phyloP scores from a whole-genome alignment of 2,888 invertebrate genomes.

The Eremobia ochroleuca region DNA sequence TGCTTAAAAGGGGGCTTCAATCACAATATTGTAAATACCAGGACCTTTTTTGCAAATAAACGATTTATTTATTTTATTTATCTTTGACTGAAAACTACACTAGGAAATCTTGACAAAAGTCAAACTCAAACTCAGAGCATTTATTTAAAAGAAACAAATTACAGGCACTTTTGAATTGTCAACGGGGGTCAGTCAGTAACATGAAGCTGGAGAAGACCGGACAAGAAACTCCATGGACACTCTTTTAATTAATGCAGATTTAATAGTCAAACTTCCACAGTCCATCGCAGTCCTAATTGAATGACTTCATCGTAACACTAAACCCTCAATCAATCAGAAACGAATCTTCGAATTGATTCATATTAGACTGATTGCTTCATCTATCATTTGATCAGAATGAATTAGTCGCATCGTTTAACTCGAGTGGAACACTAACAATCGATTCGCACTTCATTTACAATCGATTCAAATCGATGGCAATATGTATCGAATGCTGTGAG shows the following conservation, averaged over 20 bases:
- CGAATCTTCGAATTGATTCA: conserved; percentile 61
- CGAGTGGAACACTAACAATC: conserved; percentile 69
- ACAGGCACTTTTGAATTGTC: not conserved
- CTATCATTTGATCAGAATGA: conserved; percentile 59
- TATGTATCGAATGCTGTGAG: conserved; percentile 45
- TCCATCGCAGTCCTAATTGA: conserved; percentile 38
- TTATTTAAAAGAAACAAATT: not conserved
- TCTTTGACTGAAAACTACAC: not conserved
- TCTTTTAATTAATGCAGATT: conserved; percentile 2
- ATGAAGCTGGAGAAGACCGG: not conserved
- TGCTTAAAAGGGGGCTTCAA: too few relatives aligned
- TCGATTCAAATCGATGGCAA: conserved; percentile 82
- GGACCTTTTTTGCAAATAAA: too few relatives aligned
- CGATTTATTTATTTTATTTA: too few relatives aligned
- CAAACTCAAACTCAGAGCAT: not conserved
- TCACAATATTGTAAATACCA: too few relatives aligned
- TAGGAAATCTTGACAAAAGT: not conserved
- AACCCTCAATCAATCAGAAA: conserved; percentile 54
- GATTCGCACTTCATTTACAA: conserved; percentile 83
- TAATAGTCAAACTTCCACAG: conserved; percentile 1
- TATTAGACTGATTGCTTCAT: conserved; percentile 56
- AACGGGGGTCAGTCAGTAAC: not conserved
- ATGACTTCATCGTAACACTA: conserved; percentile 51
- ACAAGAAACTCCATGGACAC: not conserved
- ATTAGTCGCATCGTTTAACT: conserved; percentile 58